phyloP scores from a whole-genome alignment of 2,113 vertebrate genomes.

The Penelope pileata region DNA sequence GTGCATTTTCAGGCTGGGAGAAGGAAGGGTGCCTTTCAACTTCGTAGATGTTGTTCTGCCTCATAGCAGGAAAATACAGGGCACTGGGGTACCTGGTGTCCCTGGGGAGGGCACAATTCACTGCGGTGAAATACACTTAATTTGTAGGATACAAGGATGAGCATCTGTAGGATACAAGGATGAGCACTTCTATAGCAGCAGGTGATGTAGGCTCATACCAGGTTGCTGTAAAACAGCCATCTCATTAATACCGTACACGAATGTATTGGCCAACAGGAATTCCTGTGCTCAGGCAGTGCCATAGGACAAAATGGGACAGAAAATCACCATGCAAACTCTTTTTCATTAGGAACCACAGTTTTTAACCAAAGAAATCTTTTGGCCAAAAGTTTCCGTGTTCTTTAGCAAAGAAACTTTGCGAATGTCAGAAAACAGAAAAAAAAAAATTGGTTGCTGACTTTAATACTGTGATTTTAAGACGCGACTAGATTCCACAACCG shows the following conservation, averaged over 20 bases:
- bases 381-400: not conserved
- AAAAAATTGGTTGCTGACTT: not conserved
- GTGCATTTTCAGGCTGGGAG: not conserved
- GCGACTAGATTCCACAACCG: not conserved
- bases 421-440: not conserved
- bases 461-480: not conserved
- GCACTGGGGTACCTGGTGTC: not conserved
- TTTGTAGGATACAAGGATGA: not conserved
- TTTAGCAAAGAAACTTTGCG: not conserved
- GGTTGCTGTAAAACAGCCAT: not conserved
- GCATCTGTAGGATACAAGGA: not conserved
- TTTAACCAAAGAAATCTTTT: not conserved
- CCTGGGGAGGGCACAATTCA: not conserved
- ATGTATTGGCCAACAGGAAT: not conserved
- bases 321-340: not conserved
- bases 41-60: not conserved
- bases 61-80: not conserved
- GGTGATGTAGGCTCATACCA: accelerated
- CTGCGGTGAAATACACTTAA: not conserved
- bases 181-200: not conserved
- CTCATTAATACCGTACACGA: not conserved
- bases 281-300: not conserved
- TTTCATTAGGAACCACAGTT: not conserved
- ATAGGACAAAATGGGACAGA: not conserved
- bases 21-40: not conserved